phyloP scores from a whole-genome alignment of 2,888 invertebrate genomes.

The Cotesia congregata region DNA sequence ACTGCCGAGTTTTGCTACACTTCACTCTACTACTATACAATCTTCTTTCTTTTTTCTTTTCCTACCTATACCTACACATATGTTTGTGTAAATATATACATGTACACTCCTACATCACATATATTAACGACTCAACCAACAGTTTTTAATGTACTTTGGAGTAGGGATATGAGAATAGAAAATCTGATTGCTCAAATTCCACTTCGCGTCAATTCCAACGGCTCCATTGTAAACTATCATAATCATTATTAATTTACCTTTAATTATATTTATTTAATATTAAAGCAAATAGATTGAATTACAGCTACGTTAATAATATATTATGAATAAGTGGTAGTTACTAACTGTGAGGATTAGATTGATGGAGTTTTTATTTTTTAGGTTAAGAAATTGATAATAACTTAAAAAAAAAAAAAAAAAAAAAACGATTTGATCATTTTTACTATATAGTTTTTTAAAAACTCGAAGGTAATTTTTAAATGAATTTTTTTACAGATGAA shows the following conservation, averaged over 20 bases:
- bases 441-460: too few species aligned
- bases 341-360: too few species aligned
- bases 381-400: too few species aligned
- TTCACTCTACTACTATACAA: not conserved
- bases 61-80: not conserved
- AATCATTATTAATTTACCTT: not conserved
- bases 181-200: conserved; percentile 13
- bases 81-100: not conserved
- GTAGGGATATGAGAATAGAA: conserved; percentile 2
- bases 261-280: not conserved
- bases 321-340: too few species aligned
- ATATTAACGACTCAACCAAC: not conserved
- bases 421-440: too few species aligned
- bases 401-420: too few species aligned
- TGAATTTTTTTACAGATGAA: too few species aligned
- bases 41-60: conserved; percentile 3
- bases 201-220: not conserved
- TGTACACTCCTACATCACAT: not conserved
- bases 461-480: too few species aligned
- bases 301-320: too few species aligned
- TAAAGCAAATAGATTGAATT: too few species aligned
- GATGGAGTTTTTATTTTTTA: too few species aligned
- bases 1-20: not conserved
- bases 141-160: not conserved
- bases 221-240: not conserved